Percentiles rank a stretch among this genome's conserved stretches.
These are phyloP conservation scores for Pipistrellus nathusii DNA, from an alignment of 2,797 vertebrate genomes.

Conservation along the genomic window DNA sequence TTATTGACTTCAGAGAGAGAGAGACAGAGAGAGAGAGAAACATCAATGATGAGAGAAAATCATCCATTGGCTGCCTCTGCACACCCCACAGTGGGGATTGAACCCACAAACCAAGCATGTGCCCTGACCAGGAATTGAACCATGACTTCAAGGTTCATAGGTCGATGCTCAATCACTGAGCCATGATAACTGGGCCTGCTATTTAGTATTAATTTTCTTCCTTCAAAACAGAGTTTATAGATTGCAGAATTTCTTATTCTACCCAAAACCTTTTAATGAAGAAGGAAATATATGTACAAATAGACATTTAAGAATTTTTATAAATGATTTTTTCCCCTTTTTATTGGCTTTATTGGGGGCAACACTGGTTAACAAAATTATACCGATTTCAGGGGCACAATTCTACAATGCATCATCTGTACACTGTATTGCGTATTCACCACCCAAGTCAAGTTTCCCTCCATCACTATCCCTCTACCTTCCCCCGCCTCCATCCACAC, in stretches of 20 bases:
- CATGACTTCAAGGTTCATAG: too few species aligned
- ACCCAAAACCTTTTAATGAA: background rate
- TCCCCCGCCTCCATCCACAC: background rate
- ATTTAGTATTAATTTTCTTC: background rate
- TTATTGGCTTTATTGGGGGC: background rate
- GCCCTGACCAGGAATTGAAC: too few species aligned
- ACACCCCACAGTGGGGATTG: too few species aligned
- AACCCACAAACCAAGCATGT: too few species aligned
- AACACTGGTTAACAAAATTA: background rate
- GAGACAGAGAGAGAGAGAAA: too few species aligned
- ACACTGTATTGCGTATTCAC: background rate
- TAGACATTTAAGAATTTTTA: background rate
- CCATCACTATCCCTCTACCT: background rate
- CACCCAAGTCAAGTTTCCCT: background rate
- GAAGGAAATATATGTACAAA: background rate
- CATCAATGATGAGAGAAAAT: too few species aligned
- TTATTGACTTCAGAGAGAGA: too few species aligned
- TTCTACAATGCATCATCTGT: background rate
- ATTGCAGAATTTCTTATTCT: background rate
- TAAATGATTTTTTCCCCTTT: background rate
- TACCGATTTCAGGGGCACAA: background rate
- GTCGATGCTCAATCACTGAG: too few species aligned
- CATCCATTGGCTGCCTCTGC: too few species aligned
- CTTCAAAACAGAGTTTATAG: constrained; percentile 27
- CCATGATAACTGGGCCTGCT: background rate